These are phyloP conservation scores for Lasioglossum pauxillum DNA, from an alignment of 2,888 invertebrate species.

Conservation along the genomic window DNA sequence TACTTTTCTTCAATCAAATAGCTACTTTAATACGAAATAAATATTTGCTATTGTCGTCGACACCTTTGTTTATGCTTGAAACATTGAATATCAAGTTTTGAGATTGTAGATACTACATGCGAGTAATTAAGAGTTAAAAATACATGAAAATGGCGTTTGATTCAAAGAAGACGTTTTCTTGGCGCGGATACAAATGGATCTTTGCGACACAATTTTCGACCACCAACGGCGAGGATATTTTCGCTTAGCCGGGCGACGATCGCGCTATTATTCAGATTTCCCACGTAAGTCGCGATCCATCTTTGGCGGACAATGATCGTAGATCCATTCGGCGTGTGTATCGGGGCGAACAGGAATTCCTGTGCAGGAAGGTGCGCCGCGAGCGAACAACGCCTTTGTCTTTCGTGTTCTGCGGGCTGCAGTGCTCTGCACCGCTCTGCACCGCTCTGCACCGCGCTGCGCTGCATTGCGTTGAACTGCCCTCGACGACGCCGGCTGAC, in stretches of 20 bases:
- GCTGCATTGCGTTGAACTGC: background rate
- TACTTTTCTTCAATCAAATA: no score
- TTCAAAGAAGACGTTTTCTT: background rate
- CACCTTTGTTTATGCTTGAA: no score
- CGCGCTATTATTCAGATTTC: conserved; percentile 37
- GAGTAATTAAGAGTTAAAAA: no score
- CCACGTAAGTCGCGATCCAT: conserved; percentile 53
- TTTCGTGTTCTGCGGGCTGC: conserved; percentile 52
- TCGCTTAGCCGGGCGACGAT: conserved; percentile 6
- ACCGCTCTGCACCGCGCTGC: background rate
- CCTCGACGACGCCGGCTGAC: conserved; percentile 15
- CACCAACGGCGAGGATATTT: background rate
- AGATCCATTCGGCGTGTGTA: conserved; percentile 46
- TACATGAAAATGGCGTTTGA: no score
- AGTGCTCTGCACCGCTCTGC: background rate
- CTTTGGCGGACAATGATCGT: conserved; percentile 56
- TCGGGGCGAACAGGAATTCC: conserved; percentile 69
- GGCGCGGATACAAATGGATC: background rate
- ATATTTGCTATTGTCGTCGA: no score
- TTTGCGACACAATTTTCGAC: background rate
- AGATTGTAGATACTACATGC: no score
- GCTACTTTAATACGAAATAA: no score
- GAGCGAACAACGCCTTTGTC: conserved; percentile 76
- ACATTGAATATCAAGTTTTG: no score
- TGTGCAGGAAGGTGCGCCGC: conserved; percentile 79